These are phyloP conservation scores for Phortica okadai DNA, from an alignment of 2,888 invertebrate species.

Conservation along the genomic window DNA sequence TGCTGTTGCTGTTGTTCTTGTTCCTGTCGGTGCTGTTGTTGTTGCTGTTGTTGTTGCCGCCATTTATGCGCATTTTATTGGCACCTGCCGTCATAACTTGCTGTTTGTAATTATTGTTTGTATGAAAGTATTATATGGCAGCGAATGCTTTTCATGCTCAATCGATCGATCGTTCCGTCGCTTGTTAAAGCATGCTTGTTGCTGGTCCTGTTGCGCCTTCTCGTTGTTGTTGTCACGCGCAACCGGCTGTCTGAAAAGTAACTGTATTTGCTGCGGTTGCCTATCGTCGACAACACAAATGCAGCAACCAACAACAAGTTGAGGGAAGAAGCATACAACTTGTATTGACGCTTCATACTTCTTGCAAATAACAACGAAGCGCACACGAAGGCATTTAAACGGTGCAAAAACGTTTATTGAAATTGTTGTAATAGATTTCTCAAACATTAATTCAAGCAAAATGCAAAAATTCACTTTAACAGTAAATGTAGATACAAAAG, in stretches of 20 bases:
- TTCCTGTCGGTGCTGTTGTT: background rate
- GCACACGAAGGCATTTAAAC: background rate
- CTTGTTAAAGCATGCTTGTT: background rate
- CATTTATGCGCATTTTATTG: constrained; percentile 28
- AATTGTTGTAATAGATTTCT: background rate
- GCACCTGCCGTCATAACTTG: constrained; percentile 22
- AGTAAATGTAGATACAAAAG: background rate
- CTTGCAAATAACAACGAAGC: background rate
- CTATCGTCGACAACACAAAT: background rate
- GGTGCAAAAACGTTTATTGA: background rate
- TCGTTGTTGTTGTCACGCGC: constrained; percentile 1
- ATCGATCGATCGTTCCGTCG: background rate
- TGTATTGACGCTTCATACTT: background rate
- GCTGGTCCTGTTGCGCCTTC: background rate
- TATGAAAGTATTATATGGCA: constrained; percentile 2
- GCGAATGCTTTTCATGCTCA: background rate
- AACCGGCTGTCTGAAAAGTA: constrained; percentile 7
- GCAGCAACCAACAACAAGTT: background rate
- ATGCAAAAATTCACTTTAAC: background rate
- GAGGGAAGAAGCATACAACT: background rate
- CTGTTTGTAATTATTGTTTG: background rate
- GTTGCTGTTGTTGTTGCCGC: constrained; percentile 2
- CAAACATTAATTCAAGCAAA: background rate
- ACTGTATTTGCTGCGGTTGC: constrained; percentile 4
- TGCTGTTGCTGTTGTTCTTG: background rate